These are phyloP conservation scores for Amiota communis DNA, from an alignment of 2,888 invertebrate genomes.

Conservation along the genomic window DNA sequence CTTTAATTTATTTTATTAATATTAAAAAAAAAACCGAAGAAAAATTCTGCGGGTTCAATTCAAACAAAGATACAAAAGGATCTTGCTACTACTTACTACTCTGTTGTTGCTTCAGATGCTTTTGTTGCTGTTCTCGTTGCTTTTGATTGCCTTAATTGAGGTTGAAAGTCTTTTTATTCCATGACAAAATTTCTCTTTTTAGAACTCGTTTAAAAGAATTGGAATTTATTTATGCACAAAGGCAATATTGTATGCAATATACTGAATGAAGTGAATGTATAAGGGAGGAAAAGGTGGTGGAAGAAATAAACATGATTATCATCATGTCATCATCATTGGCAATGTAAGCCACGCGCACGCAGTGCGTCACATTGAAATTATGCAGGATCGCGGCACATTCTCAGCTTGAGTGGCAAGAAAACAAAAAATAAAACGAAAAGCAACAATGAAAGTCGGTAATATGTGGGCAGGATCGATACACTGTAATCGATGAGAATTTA, in stretches of 20 bases:
- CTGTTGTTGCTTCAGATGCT: slow-evolving; percentile 10
- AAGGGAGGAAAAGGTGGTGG: no score
- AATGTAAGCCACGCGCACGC: slow-evolving; percentile 42
- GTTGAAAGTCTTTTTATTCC: slow-evolving; percentile 42
- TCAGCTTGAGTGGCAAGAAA: slow-evolving; percentile 16
- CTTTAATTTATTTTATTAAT: slow-evolving; percentile 34
- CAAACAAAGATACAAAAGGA: slow-evolving; percentile 17
- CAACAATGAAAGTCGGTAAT: slow-evolving; percentile 31
- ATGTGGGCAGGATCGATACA: slow-evolving; percentile 58
- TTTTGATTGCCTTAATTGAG: slow-evolving; percentile 60
- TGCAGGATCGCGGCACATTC: slow-evolving; percentile 51
- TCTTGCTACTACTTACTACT: background rate
- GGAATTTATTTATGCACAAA: slow-evolving; percentile 32
- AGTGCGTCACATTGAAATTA: slow-evolving; percentile 44
- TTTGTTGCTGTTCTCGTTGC: slow-evolving; percentile 2
- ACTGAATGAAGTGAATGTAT: no score
- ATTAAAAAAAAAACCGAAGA: slow-evolving; percentile 7
- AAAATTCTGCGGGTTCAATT: slow-evolving; percentile 53
- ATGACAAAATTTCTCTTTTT: slow-evolving; percentile 26
- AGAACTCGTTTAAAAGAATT: slow-evolving; percentile 22
- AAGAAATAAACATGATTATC: no score
- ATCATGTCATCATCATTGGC: no score
- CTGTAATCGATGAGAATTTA: slow-evolving; percentile 30
- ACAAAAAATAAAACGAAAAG: background rate
- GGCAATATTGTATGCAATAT: slow-evolving; percentile 41